Percentiles rank a stretch among this genome's conserved stretches.
Conservation (phyloP, 1,140 invertebrate species). For the Oedothorax gibbosus region DNA sequence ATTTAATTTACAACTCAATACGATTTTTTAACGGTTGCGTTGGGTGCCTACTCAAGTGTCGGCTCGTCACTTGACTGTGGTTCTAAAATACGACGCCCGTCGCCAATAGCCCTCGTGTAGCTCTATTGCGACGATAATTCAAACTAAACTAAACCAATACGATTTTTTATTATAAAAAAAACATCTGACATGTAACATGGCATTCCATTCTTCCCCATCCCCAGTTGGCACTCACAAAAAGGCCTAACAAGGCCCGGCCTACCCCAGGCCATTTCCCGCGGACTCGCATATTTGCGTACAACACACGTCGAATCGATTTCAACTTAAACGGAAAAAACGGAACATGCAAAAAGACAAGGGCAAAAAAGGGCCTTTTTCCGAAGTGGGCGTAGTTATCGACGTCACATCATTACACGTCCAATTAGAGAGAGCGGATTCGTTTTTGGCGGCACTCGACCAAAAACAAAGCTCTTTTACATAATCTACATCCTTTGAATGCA, state of each 20-base stretch:
- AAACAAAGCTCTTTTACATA: slow-evolving; percentile 61
- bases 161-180: no score
- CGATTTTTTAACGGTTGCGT: no score
- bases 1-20: no score
- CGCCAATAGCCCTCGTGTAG: no score
- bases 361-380: background rate
- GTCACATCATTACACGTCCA: slow-evolving; percentile 61
- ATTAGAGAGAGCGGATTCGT: slow-evolving; percentile 36
- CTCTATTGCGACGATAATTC: no score
- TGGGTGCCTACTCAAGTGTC: no score
- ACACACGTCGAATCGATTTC: slow-evolving; percentile 43
- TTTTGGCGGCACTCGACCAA: slow-evolving; percentile 57
- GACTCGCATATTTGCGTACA: slow-evolving; percentile 22
- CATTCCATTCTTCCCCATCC: no score
- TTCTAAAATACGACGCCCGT: no score
- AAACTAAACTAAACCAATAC: no score
- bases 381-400: slow-evolving; percentile 56
- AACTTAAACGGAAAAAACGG: slow-evolving; percentile 52
- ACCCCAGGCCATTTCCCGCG: background rate
- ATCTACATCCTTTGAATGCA: slow-evolving; percentile 57
- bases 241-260: background rate
- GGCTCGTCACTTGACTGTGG: no score
- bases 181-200: no score
- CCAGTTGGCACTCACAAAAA: background rate
- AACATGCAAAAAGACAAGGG: background rate